Percentiles rank a stretch among this genome's conserved stretches.
Evolutionary conservation across 2,113 vertebrate genomes (phyloP).

Genomic region (Crocuta crocuta): DNA sequence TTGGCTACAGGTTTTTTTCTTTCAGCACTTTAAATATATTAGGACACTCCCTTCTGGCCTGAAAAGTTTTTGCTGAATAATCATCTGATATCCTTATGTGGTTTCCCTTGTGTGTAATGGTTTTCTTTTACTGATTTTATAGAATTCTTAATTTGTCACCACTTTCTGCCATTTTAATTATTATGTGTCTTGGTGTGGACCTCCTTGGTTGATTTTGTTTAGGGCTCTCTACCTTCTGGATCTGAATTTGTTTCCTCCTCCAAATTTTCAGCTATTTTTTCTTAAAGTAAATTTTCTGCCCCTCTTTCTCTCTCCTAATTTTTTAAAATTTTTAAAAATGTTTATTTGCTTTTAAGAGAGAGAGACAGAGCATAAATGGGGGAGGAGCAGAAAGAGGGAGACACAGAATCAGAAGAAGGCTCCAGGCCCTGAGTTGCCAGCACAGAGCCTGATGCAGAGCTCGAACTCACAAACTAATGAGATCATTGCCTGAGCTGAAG

Average conservation of each 20-base stretch:
- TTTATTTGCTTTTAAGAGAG: too few species aligned
- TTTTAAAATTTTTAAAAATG: too few species aligned
- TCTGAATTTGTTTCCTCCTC: neutral
- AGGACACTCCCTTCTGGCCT: neutral
- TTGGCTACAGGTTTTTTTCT: neutral
- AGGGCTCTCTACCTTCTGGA: neutral
- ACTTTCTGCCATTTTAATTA: neutral
- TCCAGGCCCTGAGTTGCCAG: too few species aligned
- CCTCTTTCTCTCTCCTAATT: neutral
- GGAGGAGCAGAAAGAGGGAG: too few species aligned
- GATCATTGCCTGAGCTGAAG: too few species aligned
- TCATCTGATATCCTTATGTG: neutral
- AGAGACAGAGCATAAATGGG: too few species aligned
- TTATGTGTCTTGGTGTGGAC: neutral
- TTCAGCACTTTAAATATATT: neutral
- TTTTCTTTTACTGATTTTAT: neutral
- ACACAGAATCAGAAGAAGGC: too few species aligned
- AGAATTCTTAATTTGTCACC: neutral
- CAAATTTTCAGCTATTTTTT: neutral
- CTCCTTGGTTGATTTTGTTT: neutral
- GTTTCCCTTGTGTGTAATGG: neutral
- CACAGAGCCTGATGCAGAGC: too few species aligned
- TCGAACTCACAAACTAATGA: too few species aligned
- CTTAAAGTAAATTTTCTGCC: neutral
- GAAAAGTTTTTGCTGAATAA: neutral